phyloP scores from a whole-genome alignment of 2,888 invertebrate genomes.

The Ecdyonurus torrentis region DNA sequence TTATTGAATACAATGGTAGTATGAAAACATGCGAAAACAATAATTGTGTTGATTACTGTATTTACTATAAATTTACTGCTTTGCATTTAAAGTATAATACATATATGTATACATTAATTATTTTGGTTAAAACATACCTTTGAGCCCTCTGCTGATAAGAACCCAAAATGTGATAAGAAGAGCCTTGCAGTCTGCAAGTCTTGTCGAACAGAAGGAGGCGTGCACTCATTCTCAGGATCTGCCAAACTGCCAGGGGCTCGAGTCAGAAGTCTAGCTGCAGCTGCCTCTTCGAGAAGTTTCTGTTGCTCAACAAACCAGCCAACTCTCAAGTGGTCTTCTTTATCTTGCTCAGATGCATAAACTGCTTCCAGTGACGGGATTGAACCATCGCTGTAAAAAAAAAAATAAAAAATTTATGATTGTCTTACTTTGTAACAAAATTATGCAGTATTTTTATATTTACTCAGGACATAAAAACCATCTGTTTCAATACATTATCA shows the following conservation, averaged over 20 bases:
- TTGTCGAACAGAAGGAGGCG: constrained; percentile 64
- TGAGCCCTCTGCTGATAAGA: constrained; percentile 44
- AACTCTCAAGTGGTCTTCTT: constrained; percentile 45
- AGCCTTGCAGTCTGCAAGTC: constrained; percentile 92
- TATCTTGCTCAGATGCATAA: constrained; percentile 34
- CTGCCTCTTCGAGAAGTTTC: constrained; percentile 30
- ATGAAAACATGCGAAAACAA: not conserved
- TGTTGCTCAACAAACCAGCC: constrained; percentile 57
- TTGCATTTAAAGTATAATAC: no score
- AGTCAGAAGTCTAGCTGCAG: not conserved
- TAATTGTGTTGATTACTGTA: no score
- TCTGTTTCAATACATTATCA: no score
- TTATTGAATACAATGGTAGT: no score
- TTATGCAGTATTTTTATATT: not conserved
- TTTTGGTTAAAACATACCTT: constrained; percentile 29
- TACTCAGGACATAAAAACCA: no score
- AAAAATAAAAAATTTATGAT: constrained; percentile 2
- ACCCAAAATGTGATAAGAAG: constrained; percentile 91
- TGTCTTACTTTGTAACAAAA: no score
- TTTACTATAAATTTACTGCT: no score
- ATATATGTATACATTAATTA: no score
- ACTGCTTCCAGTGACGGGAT: constrained; percentile 77
- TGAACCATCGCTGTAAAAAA: constrained; percentile 56
- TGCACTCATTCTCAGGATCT: constrained; percentile 42
- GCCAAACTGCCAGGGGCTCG: not conserved